These are phyloP conservation scores for Tretioscincus oriximinensis DNA, from an alignment of 2,113 vertebrate genomes.

Conservation along the genomic window DNA sequence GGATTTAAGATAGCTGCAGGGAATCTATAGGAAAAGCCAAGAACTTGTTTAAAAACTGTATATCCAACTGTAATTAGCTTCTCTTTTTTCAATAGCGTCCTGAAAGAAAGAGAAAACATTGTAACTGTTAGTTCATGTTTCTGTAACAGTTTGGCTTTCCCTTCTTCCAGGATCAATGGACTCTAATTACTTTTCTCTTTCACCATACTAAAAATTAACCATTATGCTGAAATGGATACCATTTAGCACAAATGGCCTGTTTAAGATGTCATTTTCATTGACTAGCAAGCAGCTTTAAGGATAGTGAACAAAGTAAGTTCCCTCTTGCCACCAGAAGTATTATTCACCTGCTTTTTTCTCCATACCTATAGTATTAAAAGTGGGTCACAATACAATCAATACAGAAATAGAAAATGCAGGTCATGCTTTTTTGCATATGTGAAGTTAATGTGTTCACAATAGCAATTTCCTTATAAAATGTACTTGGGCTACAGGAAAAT, in stretches of 20 bases:
- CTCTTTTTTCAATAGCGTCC: constrained; percentile 77
- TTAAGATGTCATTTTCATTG: background rate
- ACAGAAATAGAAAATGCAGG: no score
- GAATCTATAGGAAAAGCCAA: constrained; percentile 56
- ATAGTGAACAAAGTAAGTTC: background rate
- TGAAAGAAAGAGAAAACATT: constrained; percentile 57
- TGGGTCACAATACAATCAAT: no score
- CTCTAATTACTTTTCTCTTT: constrained; percentile 1
- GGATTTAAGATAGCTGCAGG: constrained; percentile 35
- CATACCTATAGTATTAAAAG: no score
- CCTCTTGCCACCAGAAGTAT: no score
- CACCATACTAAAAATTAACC: background rate
- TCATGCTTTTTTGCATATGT: no score
- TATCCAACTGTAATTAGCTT: constrained; percentile 55
- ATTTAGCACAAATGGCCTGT: background rate
- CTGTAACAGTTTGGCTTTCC: background rate
- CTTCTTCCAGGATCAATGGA: background rate
- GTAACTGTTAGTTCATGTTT: constrained; percentile 25
- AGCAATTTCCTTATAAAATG: constrained; percentile 56
- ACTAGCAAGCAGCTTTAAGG: background rate
- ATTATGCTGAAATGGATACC: background rate
- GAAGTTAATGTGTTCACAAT: no score
- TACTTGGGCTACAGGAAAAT: constrained; percentile 91
- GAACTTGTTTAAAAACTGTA: constrained; percentile 60
- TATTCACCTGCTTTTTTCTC: no score